These are phyloP conservation scores for Euura lappo DNA, from an alignment of 1,140 invertebrate species.

Conservation along the genomic window DNA sequence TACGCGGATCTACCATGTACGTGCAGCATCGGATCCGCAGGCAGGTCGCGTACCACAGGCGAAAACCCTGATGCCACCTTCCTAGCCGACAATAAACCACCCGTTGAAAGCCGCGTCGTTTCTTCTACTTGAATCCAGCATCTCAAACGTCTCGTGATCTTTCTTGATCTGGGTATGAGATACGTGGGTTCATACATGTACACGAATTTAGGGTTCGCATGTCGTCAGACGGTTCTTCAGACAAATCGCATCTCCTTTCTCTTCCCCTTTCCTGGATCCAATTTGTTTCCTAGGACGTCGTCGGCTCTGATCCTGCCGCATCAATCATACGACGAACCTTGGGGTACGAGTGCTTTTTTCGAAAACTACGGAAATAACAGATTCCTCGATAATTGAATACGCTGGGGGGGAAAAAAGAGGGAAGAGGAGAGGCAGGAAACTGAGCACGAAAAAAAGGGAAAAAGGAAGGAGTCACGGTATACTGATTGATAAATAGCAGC, in stretches of 20 bases:
- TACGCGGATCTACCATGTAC: not conserved
- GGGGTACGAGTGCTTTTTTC: not conserved
- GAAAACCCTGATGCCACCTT: conserved; percentile 4
- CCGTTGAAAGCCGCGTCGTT: conserved; percentile 17
- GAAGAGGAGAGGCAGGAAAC: not conserved
- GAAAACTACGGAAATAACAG: not conserved
- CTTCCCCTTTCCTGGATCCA: not conserved
- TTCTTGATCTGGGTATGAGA: not conserved
- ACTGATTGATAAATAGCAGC: conserved; percentile 41
- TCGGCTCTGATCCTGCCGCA: not conserved
- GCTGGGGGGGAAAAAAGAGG: not conserved
- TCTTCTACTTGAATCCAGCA: conserved; percentile 3
- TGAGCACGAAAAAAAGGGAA: not conserved
- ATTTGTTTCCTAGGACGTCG: conserved; percentile 3
- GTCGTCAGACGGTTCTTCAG: not conserved
- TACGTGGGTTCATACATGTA: not conserved
- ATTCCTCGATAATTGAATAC: not conserved
- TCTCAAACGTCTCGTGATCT: not conserved
- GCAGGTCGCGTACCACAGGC: not conserved
- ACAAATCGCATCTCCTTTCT: not conserved
- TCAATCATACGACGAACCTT: not conserved
- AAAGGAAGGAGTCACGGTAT: conserved; percentile 6
- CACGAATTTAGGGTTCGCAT: not conserved
- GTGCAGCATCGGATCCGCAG: not conserved
- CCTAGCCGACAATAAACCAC: conserved; percentile 14